These are phyloP conservation scores for Dynastes tityus DNA, from an alignment of 2,888 invertebrate species.

Conservation along the genomic window DNA sequence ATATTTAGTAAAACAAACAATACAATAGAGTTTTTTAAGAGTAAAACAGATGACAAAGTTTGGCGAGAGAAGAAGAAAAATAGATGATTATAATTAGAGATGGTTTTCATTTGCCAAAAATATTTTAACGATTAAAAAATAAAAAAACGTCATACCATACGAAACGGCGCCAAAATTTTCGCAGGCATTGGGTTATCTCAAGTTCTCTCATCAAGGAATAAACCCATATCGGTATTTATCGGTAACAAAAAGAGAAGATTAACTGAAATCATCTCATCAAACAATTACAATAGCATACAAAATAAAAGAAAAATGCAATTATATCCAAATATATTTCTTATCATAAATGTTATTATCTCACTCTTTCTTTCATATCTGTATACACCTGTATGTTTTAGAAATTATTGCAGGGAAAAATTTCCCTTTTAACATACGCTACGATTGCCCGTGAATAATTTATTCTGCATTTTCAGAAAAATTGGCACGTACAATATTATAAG, in stretches of 20 bases:
- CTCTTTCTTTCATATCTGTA: too few species aligned
- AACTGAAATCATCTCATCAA: too few species aligned
- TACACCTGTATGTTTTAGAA: neutral
- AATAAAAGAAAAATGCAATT: too few species aligned
- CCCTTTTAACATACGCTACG: neutral
- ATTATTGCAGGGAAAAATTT: neutral
- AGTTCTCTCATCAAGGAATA: neutral
- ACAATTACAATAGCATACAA: too few species aligned
- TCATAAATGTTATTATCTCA: too few species aligned
- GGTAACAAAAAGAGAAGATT: too few species aligned
- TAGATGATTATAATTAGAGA: too few species aligned
- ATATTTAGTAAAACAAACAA: constrained; percentile 6
- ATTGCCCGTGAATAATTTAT: neutral
- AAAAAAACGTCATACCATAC: constrained; percentile 4
- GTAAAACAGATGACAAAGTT: too few species aligned
- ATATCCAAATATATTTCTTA: too few species aligned
- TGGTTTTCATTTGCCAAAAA: neutral
- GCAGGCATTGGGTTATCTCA: neutral
- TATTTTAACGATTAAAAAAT: neutral
- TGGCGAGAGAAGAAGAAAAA: too few species aligned
- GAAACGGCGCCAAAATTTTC: neutral
- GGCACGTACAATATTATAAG: neutral
- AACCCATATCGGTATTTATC: too few species aligned
- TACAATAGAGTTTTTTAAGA: too few species aligned
- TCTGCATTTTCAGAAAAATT: constrained; percentile 17